These are phyloP conservation scores for Pangasius macronema DNA, from an alignment of 2,797 vertebrate species.

Conservation along the genomic window DNA sequence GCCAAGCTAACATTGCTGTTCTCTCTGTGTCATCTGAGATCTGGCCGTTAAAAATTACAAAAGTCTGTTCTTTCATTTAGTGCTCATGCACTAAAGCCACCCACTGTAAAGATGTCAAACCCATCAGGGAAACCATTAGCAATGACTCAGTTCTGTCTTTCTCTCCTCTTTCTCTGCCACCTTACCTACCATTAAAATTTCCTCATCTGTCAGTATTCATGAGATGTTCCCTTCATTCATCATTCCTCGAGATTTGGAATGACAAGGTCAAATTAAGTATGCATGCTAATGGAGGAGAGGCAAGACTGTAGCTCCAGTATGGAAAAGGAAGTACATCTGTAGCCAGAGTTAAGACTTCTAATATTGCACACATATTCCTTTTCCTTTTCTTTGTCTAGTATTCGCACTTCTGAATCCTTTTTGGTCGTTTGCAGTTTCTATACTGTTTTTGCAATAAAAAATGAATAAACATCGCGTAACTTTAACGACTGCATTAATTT, in stretches of 20 bases:
- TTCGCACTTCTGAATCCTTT: not conserved
- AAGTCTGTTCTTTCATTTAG: conserved; percentile 37
- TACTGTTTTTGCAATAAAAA: not conserved
- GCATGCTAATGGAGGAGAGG: conserved; percentile 68
- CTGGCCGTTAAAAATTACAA: conserved; percentile 32
- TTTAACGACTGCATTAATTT: not conserved
- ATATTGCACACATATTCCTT: not conserved
- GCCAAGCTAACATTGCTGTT: not conserved
- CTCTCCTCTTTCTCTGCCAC: conserved; percentile 17
- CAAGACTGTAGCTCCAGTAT: conserved; percentile 12
- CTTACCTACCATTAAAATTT: conserved; percentile 28
- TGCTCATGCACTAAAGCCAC: not conserved
- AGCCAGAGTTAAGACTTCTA: conserved; percentile 17
- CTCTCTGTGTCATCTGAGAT: not conserved
- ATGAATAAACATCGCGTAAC: not conserved
- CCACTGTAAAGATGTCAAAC: conserved; percentile 25
- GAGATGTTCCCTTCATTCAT: conserved; percentile 49
- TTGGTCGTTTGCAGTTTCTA: not conserved
- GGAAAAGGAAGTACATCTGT: conserved; percentile 39
- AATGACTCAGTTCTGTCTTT: conserved; percentile 4
- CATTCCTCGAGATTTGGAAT: conserved; percentile 52
- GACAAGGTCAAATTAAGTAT: conserved; percentile 70
- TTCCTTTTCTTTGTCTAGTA: not conserved
- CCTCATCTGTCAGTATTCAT: conserved; percentile 44
- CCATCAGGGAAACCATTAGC: conserved; percentile 36